Percentiles rank a stretch among this genome's conserved stretches.
phyloP scores from a whole-genome alignment of 2,888 invertebrate species.

The Caenorhabditis imperialis region DNA sequence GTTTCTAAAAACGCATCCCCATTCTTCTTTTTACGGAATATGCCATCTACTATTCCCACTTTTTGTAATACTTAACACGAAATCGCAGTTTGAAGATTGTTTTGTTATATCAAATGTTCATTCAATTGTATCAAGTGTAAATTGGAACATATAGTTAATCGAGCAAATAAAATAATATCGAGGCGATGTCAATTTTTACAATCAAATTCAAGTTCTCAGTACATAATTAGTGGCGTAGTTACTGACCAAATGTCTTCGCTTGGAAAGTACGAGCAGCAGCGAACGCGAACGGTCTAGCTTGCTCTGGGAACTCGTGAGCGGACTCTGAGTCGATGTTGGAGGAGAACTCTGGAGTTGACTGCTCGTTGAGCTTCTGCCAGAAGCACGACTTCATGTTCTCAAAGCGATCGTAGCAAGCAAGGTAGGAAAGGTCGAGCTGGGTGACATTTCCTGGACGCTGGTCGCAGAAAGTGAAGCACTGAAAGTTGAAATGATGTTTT shows the following conservation, averaged over 20 bases:
- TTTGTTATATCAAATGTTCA: too few relatives aligned
- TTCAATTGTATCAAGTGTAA: too few relatives aligned
- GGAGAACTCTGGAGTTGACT: conserved; percentile 45
- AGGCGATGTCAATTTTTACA: conserved; percentile 33
- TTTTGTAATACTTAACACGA: too few relatives aligned
- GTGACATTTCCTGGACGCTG: conserved; percentile 72
- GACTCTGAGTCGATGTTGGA: conserved; percentile 51
- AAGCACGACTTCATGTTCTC: conserved; percentile 72
- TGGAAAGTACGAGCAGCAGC: conserved; percentile 42
- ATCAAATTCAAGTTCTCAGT: conserved; percentile 33
- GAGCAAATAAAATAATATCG: conserved; percentile 6
- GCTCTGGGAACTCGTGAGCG: conserved; percentile 21
- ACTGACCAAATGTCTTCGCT: conserved; percentile 56
- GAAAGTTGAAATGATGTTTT: conserved; percentile 8
- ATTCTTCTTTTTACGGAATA: too few relatives aligned
- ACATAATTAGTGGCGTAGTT: conserved; percentile 27
- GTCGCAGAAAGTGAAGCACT: conserved; percentile 72
- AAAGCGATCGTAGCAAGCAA: conserved; percentile 69
- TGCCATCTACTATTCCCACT: too few relatives aligned
- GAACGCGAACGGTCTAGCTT: conserved; percentile 37
- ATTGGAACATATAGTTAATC: too few relatives aligned
- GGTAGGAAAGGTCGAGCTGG: conserved; percentile 69
- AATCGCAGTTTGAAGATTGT: too few relatives aligned
- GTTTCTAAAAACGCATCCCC: too few relatives aligned
- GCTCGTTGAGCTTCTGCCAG: conserved; percentile 64